Evolutionary conservation across 2,797 vertebrate genomes (phyloP), one percentile per base, ranked within the genome.

Genomic region (Helostoma temminkii): DNA sequence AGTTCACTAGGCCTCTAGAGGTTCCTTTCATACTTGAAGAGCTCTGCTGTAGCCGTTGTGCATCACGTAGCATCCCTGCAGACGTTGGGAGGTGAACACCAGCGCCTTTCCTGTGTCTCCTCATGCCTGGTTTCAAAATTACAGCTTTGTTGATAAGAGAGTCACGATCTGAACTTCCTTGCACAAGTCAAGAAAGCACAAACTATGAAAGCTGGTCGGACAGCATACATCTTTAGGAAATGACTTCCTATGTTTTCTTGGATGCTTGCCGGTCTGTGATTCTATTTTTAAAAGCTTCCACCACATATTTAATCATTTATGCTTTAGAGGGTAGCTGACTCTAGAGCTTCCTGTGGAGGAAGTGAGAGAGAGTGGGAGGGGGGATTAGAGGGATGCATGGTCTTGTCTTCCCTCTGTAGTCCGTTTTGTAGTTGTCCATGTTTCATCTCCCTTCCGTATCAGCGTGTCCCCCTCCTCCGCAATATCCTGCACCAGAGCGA

Each of bases 301-400:
- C 66, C 78, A 84, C 88, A 88, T 87, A 90, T 93, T 93, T 89
- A 85, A 93, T 93, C 88, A 92, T 91, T 92, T 90, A 91, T 84
- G 76, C 87, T 80, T 64, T 74, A 70, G 84, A 91, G 82, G 61
- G 61, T 66, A 79, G 71, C 67, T 62, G 82, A 82, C 67, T 52
- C 81, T 71, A 55, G 68, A 59, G 78, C 81, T 90, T 93, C 91
- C 90, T 93, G 90, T 82, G 83, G 71, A 91, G 88, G 89, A 84
- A 85, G 82, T 48, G 80, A 84, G 90, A 84, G 66, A 75, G 86
- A 83, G 83, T 78, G 83, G 74, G 88, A 65, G 62, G 82, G 80
- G 64, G 91, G 80, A 87, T 90, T 84, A 90, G 86, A 90, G 88
- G 74, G 88, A 86, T 86, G 80, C 81, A 76, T 84, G 76, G 74